phyloP scores from a whole-genome alignment of 2,113 vertebrate genomes.

The Tenrec ecaudatus region DNA sequence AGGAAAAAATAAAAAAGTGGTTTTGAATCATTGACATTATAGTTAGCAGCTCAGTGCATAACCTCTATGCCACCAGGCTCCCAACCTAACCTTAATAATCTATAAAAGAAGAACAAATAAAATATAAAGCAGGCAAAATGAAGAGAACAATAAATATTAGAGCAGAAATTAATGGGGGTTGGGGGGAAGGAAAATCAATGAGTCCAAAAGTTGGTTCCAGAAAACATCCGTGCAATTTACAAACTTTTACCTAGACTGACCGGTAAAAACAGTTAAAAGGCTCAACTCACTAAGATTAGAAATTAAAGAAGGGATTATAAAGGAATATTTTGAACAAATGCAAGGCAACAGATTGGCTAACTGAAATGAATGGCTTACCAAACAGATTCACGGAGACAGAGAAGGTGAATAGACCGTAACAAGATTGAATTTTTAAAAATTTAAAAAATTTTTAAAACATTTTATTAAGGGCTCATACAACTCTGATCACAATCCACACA shows the following conservation, averaged over 20 bases:
- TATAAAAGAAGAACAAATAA: background rate
- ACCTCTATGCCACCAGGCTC: too few relatives aligned
- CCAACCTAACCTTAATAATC: background rate
- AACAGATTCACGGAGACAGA: background rate
- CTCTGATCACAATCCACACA: too few relatives aligned
- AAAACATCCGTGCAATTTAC: background rate
- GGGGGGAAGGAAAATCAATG: background rate
- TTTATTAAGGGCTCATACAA: too few relatives aligned
- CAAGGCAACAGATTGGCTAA: background rate
- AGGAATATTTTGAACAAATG: background rate
- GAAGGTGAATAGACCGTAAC: background rate
- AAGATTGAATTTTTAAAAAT: too few relatives aligned
- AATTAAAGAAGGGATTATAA: slow-evolving; percentile 5
- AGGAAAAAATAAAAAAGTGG: too few relatives aligned
- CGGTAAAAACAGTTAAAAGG: background rate
- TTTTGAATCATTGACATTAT: too few relatives aligned
- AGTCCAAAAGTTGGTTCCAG: background rate
- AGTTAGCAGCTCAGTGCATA: too few relatives aligned
- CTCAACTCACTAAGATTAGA: background rate
- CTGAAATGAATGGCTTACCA: slow-evolving; percentile 7
- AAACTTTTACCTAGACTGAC: background rate
- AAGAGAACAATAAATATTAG: too few relatives aligned
- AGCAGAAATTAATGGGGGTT: too few relatives aligned
- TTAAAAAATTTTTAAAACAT: too few relatives aligned
- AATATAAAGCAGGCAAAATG: background rate